Evolutionary conservation across 1,140 invertebrate species (phyloP).

Genomic region (Drosophila obscura): DNA sequence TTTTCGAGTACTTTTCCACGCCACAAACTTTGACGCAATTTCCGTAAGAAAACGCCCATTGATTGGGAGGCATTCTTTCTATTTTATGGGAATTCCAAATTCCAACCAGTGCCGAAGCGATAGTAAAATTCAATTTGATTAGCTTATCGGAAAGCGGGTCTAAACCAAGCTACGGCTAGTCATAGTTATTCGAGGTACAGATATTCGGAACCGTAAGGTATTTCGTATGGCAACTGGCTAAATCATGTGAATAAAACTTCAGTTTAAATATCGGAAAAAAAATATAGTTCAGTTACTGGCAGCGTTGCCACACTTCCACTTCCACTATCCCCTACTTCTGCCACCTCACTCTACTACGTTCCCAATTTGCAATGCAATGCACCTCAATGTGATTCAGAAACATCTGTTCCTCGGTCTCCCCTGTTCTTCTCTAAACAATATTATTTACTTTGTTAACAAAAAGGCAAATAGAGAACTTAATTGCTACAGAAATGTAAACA

Average conservation of each 20-base stretch:
- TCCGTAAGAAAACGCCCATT: background rate
- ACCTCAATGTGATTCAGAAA: background rate
- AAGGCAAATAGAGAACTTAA: slow-evolving; percentile 63
- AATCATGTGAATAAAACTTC: no score
- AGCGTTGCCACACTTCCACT: no score
- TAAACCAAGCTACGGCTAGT: no score
- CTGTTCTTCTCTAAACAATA: slow-evolving; percentile 30
- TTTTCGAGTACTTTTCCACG: slow-evolving; percentile 16
- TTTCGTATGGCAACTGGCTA: no score
- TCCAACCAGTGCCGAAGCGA: slow-evolving; percentile 2
- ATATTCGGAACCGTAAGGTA: no score
- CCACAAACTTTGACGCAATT: slow-evolving; percentile 9
- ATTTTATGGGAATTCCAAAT: slow-evolving; percentile 9
- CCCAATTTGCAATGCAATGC: slow-evolving; percentile 4
- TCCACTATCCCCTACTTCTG: no score
- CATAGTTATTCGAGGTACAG: no score
- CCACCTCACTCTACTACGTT: background rate
- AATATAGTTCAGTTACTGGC: no score
- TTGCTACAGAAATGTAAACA: slow-evolving; percentile 64
- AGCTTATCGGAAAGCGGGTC: slow-evolving; percentile 4
- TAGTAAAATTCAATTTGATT: slow-evolving; percentile 4
- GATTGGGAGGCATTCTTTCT: background rate
- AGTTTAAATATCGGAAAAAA: no score
- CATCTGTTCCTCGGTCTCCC: slow-evolving; percentile 6
- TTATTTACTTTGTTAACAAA: slow-evolving; percentile 51